Conservation (phyloP, 2,113 vertebrate species). For the Rhipidura dahli region DNA sequence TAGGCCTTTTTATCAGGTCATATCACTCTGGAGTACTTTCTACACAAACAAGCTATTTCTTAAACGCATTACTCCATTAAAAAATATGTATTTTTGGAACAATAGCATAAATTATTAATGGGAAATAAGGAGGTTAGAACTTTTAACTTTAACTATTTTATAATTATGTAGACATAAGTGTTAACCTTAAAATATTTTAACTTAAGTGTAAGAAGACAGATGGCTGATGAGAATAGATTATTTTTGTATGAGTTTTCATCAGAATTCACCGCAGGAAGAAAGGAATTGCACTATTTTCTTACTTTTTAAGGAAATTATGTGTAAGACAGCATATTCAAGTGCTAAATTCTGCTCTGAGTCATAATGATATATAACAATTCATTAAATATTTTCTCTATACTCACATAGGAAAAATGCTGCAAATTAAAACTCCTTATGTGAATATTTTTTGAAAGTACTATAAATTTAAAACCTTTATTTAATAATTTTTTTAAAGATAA, state of each 20-base stretch:
- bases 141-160: neutral
- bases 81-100: neutral
- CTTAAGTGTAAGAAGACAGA: neutral
- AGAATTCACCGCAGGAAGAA: neutral
- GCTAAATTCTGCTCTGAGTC: neutral
- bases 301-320: neutral
- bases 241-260: neutral
- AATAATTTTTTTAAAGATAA: neutral
- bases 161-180: neutral
- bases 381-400: neutral
- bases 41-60: neutral
- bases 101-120: neutral
- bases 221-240: neutral
- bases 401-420: neutral
- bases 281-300: neutral
- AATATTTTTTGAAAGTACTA: neutral
- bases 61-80: neutral
- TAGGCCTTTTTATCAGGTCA: slow-evolving; percentile 3
- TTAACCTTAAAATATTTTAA: neutral
- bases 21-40: neutral
- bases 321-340: neutral
- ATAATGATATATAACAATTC: neutral
- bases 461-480: neutral
- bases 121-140: neutral
- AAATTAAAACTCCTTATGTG: neutral